Evolutionary conservation across 1,140 invertebrate species (phyloP), one percentile per base, ranked within the genome.

Genomic region (Hyles vespertilio): DNA sequence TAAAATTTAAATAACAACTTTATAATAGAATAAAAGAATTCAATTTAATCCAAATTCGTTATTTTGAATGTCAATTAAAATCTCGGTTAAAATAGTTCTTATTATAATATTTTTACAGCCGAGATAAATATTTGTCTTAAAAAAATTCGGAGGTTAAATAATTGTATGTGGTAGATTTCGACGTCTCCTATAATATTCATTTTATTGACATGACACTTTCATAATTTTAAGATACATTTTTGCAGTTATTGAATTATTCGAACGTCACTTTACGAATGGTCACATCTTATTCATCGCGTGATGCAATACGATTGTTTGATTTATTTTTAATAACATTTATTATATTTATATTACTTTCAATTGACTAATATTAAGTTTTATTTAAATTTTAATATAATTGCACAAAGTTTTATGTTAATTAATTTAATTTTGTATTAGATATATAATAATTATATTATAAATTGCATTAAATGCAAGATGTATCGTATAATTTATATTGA

Each of bases 221-320:
- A 22, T 22, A 22, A 22, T 22, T 22, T 22, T 22, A 22, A 22
- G 22, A 22, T 22, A 22, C 22, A 22, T 22, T 22, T 22, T 22
- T 22, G 22, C 22, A 22, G 22, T 22, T 40, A 5, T 40, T 40
- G 9, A 32, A 40, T 8, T 49, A 54, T 46, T 59, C 50, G 50
- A 44, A 50, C 34, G 49, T 5, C 46, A 56, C 36, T 34, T n/a
- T 3, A 22, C 10, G 12, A 52, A 51, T 53, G 62, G 56, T 45
- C 68, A 72, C 71, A 48, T 70, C 76, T 73, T 67, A 36, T 67
- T 77, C 70, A 69, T 59, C 36, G 36, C 33, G 50, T 12, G n/a
- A 32, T 71, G 72, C 79, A 81, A 77, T 69, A 58, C 61, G 74
- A 73, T 62, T 65, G 72, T 69, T 67, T 67, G 67, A 74, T 56